Conservation (phyloP, 2,797 vertebrate genomes). For the Oreonectes daqikongensis region DNA sequence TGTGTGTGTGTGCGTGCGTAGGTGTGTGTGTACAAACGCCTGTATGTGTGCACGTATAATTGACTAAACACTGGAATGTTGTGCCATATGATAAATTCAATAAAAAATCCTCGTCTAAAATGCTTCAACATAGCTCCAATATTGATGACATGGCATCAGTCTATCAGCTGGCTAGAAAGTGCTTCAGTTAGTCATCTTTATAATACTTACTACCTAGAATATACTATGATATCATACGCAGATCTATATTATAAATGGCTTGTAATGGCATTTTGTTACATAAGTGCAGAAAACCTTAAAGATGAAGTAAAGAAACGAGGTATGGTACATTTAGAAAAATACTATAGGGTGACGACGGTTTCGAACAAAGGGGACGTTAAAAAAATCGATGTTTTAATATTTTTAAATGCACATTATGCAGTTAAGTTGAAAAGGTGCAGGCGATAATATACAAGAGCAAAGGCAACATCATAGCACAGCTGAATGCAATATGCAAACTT, state of each 20-base stretch:
- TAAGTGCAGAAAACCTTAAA: conserved; percentile 56
- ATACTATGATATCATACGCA: conserved; percentile 50
- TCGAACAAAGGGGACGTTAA: conserved; percentile 29
- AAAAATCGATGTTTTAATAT: conserved; percentile 25
- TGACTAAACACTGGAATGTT: conserved; percentile 61
- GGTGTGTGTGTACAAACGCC: conserved; percentile 1
- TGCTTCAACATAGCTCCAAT: conserved; percentile 54
- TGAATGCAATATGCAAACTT: conserved; percentile 52
- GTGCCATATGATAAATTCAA: conserved; percentile 57
- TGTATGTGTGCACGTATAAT: conserved; percentile 43
- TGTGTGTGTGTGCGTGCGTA: conserved; percentile 34
- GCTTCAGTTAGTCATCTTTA: conserved; percentile 58
- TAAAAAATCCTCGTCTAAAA: conserved; percentile 35
- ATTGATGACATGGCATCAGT: conserved; percentile 54
- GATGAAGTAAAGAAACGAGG: conserved; percentile 43
- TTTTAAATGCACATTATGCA: conserved; percentile 25
- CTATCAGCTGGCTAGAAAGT: conserved; percentile 58
- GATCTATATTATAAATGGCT: conserved; percentile 55
- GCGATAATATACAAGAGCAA: conserved; percentile 54
- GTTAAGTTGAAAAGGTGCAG: conserved; percentile 41
- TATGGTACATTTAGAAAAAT: conserved; percentile 48
- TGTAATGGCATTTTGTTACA: conserved; percentile 51
- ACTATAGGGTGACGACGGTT: conserved; percentile 22
- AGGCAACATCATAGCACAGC: conserved; percentile 55
- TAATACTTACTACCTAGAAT: conserved; percentile 53